phyloP scores from a whole-genome alignment of 2,113 vertebrate species.

The Struthidea cinerea region DNA sequence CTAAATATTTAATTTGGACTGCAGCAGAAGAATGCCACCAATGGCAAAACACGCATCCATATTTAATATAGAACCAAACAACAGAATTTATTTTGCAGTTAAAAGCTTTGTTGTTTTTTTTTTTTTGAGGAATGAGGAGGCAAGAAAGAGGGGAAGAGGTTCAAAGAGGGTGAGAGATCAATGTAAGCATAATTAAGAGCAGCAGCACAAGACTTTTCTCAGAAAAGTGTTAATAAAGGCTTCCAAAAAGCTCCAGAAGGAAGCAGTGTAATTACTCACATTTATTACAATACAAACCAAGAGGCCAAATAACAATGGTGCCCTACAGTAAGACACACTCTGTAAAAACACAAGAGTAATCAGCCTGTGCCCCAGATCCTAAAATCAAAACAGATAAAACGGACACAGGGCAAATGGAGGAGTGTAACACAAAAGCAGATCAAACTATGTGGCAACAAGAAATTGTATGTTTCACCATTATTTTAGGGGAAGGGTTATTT shows the following conservation, averaged over 20 bases:
- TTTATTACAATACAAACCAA: neutral
- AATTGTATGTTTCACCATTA: neutral
- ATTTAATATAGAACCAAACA: neutral
- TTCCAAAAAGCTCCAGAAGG: conserved; percentile 30
- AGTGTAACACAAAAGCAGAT: neutral
- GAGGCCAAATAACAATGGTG: neutral
- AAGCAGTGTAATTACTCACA: neutral
- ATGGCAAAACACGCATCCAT: neutral
- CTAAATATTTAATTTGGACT: neutral
- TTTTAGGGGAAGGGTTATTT: neutral
- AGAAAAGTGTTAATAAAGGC: neutral
- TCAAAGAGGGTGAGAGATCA: conserved; percentile 16
- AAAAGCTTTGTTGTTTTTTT: neutral
- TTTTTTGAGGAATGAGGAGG: neutral
- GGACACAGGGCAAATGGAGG: neutral
- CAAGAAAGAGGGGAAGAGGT: conserved; percentile 18
- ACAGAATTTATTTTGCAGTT: neutral
- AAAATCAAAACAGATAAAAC: neutral
- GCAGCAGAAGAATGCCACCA: conserved; percentile 10
- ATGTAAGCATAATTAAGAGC: conserved; percentile 24
- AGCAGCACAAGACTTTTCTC: conserved; percentile 31
- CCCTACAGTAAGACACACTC: neutral
- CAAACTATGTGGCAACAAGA: neutral
- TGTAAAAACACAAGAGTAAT: neutral
- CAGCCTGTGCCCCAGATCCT: neutral